These are phyloP conservation scores for Leptopilina clavipes DNA, from an alignment of 1,140 invertebrate genomes.

Conservation along the genomic window DNA sequence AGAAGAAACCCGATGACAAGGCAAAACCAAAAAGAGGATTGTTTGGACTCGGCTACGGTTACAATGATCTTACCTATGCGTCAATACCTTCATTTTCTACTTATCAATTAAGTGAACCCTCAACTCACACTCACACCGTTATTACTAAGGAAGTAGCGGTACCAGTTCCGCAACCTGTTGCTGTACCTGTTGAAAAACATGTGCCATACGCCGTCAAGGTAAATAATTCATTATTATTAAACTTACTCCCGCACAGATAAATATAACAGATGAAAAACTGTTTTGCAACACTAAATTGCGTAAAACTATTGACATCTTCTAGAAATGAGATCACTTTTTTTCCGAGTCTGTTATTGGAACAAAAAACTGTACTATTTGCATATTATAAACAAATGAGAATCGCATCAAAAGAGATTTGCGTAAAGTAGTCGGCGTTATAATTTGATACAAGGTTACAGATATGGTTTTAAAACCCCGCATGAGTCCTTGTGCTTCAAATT, in stretches of 20 bases:
- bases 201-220: slow-evolving; percentile 68
- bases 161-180: slow-evolving; percentile 65
- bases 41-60: slow-evolving; percentile 63
- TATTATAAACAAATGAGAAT: neutral
- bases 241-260: too few relatives aligned
- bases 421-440: neutral
- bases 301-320: slow-evolving; percentile 38
- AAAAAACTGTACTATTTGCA: slow-evolving; percentile 16
- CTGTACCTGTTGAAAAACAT: slow-evolving; percentile 67
- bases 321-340: neutral
- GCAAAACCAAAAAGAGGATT: slow-evolving; percentile 67
- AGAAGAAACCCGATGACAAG: slow-evolving; percentile 34
- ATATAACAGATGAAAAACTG: neutral
- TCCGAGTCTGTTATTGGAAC: neutral
- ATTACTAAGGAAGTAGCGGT: slow-evolving; percentile 69
- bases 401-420: neutral
- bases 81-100: slow-evolving; percentile 15
- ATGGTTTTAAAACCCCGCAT: neutral
- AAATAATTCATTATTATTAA: slow-evolving; percentile 32
- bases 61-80: neutral
- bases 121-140: slow-evolving; percentile 54
- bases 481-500: slow-evolving; percentile 50
- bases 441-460: neutral
- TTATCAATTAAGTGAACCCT: slow-evolving; percentile 21
- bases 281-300: slow-evolving; percentile 30